Percentiles rank a stretch among this genome's conserved stretches.
These are phyloP conservation scores for Pseudococcus longispinus DNA, from an alignment of 2,888 invertebrate species.

Conservation along the genomic window DNA sequence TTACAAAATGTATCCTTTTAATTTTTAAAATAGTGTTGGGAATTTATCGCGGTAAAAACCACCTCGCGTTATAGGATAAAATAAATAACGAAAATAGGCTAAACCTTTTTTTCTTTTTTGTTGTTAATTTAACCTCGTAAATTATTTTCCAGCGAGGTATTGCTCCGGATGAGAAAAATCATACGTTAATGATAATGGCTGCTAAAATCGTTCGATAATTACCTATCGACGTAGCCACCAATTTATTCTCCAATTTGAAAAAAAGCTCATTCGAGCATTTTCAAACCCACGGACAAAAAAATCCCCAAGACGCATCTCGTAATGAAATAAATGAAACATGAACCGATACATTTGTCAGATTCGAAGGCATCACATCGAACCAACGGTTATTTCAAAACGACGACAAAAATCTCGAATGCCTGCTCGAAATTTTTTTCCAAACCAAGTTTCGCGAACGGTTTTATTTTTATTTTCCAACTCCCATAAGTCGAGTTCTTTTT, in stretches of 20 bases:
- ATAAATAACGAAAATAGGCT: constrained; percentile 14
- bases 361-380: background rate
- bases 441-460: background rate
- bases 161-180: background rate
- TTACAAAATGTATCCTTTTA: constrained; percentile 18
- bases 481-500: constrained; percentile 4
- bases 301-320: background rate
- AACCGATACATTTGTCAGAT: background rate
- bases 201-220: background rate
- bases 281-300: background rate
- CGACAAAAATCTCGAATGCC: background rate
- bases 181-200: background rate
- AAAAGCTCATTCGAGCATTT: background rate
- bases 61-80: background rate
- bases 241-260: background rate
- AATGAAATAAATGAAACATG: constrained; percentile 2
- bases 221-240: background rate
- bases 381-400: background rate
- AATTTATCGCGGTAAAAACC: background rate
- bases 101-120: background rate
- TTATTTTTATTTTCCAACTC: background rate
- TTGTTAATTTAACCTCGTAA: constrained; percentile 20
- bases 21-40: background rate
- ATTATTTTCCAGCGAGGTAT: background rate
- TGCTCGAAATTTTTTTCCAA: background rate